Percentiles rank a stretch among this genome's conserved stretches.
These are phyloP conservation scores for Listronotus oregonensis DNA, from an alignment of 1,140 invertebrate genomes.

Conservation along the genomic window DNA sequence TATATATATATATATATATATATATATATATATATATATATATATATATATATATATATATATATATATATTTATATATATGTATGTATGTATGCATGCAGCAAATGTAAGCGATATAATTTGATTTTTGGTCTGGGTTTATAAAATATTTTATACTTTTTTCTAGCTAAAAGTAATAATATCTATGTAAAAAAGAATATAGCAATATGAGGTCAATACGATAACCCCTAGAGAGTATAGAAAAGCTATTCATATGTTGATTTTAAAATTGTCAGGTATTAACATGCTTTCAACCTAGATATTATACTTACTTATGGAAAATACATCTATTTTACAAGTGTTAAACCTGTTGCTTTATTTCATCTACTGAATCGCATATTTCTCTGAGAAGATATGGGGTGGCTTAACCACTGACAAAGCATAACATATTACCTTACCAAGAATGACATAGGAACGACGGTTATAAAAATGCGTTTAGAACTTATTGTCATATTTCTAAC, in stretches of 20 bases:
- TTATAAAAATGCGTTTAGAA: slow-evolving; percentile 20
- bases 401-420: no score
- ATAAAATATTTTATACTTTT: no score
- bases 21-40: no score
- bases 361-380: not conserved
- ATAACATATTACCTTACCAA: no score
- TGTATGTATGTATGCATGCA: no score
- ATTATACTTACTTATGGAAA: not conserved
- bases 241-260: slow-evolving; percentile 16
- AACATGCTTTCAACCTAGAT: slow-evolving; percentile 11
- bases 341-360: slow-evolving; percentile 3
- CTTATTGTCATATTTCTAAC: slow-evolving; percentile 25
- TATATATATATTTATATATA: no score
- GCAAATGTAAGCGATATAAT: no score
- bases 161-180: no score
- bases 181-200: no score
- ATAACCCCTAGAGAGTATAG: not conserved
- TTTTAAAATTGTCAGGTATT: slow-evolving; percentile 15
- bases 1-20: no score
- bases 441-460: slow-evolving; percentile 19
- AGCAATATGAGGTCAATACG: not conserved
- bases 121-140: no score
- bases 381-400: not conserved
- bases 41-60: no score
- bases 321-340: slow-evolving; percentile 2